Percentiles rank a stretch among this genome's conserved stretches.
Evolutionary conservation across 2,113 vertebrate genomes (phyloP).

Genomic region (Excalfactoria chinensis): DNA sequence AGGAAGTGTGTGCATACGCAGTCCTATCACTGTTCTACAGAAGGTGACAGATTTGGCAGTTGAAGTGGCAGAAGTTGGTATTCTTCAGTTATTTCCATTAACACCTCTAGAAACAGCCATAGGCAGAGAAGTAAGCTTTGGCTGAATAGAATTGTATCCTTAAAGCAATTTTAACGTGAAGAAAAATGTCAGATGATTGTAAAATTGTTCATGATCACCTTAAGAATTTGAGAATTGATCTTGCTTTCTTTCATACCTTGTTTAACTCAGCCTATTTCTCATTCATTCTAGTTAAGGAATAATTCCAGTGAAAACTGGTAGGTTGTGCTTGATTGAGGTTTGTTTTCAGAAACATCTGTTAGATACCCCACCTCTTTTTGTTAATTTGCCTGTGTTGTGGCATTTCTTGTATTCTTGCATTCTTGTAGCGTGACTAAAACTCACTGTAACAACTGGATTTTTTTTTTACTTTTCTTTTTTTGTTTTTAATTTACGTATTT

Average conservation of each 20-base stretch:
- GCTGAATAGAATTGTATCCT: constrained; percentile 52
- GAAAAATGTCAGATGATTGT: constrained; percentile 59
- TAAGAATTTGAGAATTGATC: constrained; percentile 57
- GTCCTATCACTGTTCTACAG: constrained; percentile 46
- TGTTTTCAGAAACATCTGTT: constrained; percentile 48
- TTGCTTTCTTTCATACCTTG: constrained; percentile 34
- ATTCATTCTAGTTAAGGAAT: constrained; percentile 73
- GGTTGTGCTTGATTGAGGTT: constrained; percentile 61
- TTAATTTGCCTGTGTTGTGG: constrained; percentile 51
- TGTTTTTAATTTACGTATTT: constrained; percentile 3
- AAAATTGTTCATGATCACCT: constrained; percentile 63
- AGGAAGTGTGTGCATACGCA: constrained; percentile 30
- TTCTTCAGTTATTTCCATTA: constrained; percentile 69
- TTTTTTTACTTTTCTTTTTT: neutral
- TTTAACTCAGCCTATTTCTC: constrained; percentile 67
- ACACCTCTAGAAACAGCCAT: constrained; percentile 62
- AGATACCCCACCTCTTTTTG: constrained; percentile 18
- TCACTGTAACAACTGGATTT: constrained; percentile 34
- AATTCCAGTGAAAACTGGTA: constrained; percentile 67
- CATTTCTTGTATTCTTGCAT: constrained; percentile 12
- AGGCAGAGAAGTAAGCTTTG: constrained; percentile 47
- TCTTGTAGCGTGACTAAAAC: constrained; percentile 26
- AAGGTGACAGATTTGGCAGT: constrained; percentile 66
- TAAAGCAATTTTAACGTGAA: constrained; percentile 61
- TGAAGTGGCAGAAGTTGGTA: constrained; percentile 62